These are phyloP conservation scores for Drosophila ficusphila DNA, from an alignment of 1,140 invertebrate species.

Conservation along the genomic window DNA sequence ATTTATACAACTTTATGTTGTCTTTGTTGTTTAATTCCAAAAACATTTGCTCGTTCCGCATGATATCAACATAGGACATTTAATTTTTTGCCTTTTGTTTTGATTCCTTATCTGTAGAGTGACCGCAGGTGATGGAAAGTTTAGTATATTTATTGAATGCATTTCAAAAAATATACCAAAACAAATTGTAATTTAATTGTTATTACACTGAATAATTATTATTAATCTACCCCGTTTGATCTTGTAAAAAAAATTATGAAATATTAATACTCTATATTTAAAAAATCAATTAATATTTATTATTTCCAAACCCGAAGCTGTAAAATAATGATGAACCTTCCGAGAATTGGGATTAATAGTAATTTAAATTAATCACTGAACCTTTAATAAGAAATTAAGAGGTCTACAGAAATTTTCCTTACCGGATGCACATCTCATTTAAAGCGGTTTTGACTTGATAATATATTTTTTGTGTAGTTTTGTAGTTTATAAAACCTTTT, in stretches of 20 bases:
- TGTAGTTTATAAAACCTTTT: neutral
- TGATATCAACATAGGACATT: conserved; percentile 7
- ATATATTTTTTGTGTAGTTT: neutral
- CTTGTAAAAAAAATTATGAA: no score
- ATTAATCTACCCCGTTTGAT: no score
- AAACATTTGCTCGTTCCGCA: conserved; percentile 16
- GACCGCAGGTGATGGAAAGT: neutral
- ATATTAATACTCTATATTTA: no score
- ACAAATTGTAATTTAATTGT: no score
- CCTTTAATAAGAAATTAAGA: no score
- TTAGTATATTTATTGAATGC: neutral
- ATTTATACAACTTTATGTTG: conserved; percentile 89
- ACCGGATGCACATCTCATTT: neutral
- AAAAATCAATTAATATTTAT: no score
- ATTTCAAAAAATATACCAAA: neutral
- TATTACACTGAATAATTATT: neutral
- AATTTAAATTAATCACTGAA: no score
- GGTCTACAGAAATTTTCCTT: no score
- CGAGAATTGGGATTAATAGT: no score
- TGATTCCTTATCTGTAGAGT: conserved; percentile 17
- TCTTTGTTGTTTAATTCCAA: conserved; percentile 4
- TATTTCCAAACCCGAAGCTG: no score
- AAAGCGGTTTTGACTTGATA: neutral
- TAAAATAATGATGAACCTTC: no score
- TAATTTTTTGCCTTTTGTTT: conserved; percentile 50